phyloP scores from a whole-genome alignment of 92 coral and sea anemone genomes.

The Heliopora coerulea region DNA sequence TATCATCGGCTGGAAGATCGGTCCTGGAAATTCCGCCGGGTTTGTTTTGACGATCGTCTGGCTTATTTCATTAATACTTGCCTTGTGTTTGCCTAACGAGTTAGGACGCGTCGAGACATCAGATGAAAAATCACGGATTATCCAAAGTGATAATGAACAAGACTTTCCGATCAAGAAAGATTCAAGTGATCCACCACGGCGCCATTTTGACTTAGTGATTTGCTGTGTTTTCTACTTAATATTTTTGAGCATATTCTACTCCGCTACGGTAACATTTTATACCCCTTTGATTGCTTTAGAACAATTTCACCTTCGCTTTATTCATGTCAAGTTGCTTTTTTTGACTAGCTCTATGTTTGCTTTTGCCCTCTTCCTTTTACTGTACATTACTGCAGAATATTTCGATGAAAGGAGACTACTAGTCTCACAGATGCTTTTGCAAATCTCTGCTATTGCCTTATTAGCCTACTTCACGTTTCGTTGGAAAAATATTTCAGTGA shows the following conservation, averaged over 20 bases:
- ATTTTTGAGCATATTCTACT: slow-evolving; percentile 21
- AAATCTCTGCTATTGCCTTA: slow-evolving; percentile 1
- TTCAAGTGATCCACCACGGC: not conserved
- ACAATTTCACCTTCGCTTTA: slow-evolving; percentile 24
- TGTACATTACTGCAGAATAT: slow-evolving; percentile 20
- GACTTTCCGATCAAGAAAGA: not conserved
- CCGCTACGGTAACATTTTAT: slow-evolving; percentile 28
- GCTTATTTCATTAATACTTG: not conserved
- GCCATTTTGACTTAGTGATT: not conserved
- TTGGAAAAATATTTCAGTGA: slow-evolving; percentile 2
- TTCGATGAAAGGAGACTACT: slow-evolving; percentile 24
- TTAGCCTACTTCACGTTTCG: slow-evolving; percentile 8
- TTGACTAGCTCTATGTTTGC: slow-evolving; percentile 19
- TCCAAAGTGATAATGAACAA: too few species aligned
- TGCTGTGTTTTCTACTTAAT: slow-evolving; percentile 17
- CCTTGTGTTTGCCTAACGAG: slow-evolving; percentile 20
- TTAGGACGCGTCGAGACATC: not conserved
- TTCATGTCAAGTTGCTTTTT: slow-evolving; percentile 25
- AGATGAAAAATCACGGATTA: not conserved
- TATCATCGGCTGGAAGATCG: slow-evolving; percentile 30
- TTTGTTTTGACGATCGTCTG: not conserved
- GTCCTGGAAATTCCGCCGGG: slow-evolving; percentile 27
- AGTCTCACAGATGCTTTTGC: not conserved
- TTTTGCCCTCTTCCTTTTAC: slow-evolving; percentile 7
- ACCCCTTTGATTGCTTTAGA: slow-evolving; percentile 29